phyloP scores from a whole-genome alignment of 2,888 invertebrate genomes.

The Hybos culiciformis region DNA sequence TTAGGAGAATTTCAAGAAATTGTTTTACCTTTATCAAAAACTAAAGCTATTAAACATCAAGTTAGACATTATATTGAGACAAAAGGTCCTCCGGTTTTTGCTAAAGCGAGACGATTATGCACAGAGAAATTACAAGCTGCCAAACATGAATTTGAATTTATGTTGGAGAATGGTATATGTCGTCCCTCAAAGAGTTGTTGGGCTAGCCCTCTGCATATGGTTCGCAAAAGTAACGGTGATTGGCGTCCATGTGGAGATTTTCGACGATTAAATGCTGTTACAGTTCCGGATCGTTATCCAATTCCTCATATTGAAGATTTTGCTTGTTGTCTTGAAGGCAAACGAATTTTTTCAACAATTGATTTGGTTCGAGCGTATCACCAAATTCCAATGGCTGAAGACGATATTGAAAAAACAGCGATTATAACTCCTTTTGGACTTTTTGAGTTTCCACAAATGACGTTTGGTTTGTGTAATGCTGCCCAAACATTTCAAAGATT shows the following conservation, averaged over 20 bases:
- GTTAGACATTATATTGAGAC: slow-evolving; percentile 2
- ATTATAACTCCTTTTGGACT: slow-evolving; percentile 26
- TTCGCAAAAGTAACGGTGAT: not conserved
- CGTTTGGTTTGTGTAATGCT: slow-evolving; percentile 24
- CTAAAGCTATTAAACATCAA: too few relatives aligned
- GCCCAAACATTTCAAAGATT: slow-evolving; percentile 25
- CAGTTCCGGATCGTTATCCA: not conserved
- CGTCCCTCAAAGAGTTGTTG: slow-evolving; percentile 26
- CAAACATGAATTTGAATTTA: not conserved
- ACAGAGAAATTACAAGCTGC: slow-evolving; percentile 9
- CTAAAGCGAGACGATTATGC: not conserved
- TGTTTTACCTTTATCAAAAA: too few relatives aligned
- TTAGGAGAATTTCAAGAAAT: too few relatives aligned
- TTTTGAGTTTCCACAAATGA: slow-evolving; percentile 23
- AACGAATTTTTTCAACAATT: slow-evolving; percentile 8
- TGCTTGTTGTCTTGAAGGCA: slow-evolving; percentile 1
- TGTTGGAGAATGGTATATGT: not conserved
- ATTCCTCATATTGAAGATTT: slow-evolving; percentile 5
- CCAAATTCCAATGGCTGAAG: not conserved
- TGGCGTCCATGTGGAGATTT: not conserved
- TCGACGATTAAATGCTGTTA: not conserved
- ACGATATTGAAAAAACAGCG: slow-evolving; percentile 2
- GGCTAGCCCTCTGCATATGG: slow-evolving; percentile 15
- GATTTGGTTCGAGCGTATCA: slow-evolving; percentile 8
- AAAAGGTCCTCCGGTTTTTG: not conserved